Evolutionary conservation across 2,797 vertebrate genomes (phyloP).

Genomic region (Lophius americanus): DNA sequence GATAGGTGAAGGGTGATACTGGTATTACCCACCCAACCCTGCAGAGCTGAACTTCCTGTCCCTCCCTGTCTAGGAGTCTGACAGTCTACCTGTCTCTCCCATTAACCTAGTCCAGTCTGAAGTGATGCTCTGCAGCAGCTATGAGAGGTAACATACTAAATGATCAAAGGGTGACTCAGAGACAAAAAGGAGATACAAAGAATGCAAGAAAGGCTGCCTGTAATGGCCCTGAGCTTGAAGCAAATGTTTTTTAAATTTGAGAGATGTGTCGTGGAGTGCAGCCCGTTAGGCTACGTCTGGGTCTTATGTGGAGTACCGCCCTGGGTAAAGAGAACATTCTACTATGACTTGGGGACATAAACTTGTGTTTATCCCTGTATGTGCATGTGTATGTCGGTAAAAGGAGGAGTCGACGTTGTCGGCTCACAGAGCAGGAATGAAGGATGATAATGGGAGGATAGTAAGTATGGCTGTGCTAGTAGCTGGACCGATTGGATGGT

Average conservation of each 20-base stretch:
- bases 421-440: slow-evolving; percentile 29
- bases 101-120: slow-evolving; percentile 60
- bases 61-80: slow-evolving; percentile 42
- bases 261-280: slow-evolving; percentile 23
- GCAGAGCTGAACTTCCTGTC: slow-evolving; percentile 53
- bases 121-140: slow-evolving; percentile 32
- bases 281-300: slow-evolving; percentile 35
- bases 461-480: slow-evolving; percentile 26
- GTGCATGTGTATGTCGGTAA: slow-evolving; percentile 15
- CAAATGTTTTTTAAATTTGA: slow-evolving; percentile 47
- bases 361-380: slow-evolving; percentile 28
- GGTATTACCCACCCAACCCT: slow-evolving; percentile 19
- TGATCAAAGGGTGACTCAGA: slow-evolving; percentile 66
- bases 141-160: slow-evolving; percentile 25
- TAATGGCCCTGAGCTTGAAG: slow-evolving; percentile 29
- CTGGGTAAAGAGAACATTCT: slow-evolving; percentile 22
- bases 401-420: slow-evolving; percentile 15
- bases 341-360: slow-evolving; percentile 18
- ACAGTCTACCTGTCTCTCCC: slow-evolving; percentile 62
- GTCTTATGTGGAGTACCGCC: slow-evolving; percentile 37
- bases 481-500: slow-evolving; percentile 36
- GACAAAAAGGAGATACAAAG: slow-evolving; percentile 24
- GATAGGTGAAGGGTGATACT: slow-evolving; percentile 42
- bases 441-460: slow-evolving; percentile 8
- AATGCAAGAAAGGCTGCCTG: slow-evolving; percentile 14